Base-by-base conservation (phyloP, 2,113 vertebrate species). In the Hepsetus odoe region DNA sequence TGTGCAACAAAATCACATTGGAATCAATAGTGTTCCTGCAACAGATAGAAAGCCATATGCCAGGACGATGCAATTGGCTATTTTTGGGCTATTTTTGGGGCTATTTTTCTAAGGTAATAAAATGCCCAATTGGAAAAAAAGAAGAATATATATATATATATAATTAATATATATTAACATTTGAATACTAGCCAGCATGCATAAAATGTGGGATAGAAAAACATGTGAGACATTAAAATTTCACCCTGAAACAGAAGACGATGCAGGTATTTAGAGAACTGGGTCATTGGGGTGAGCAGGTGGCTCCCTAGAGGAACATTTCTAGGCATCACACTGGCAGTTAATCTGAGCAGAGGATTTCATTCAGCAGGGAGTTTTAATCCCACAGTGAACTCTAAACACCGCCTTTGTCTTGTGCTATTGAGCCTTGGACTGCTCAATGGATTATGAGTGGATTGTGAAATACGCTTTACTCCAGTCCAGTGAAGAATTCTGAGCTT, bases 281-380 rank as follows among this genome's bases (percentile, higher is more conserved):
- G 80, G 80, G 85, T 85, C 86, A 85, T 71, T 71, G 78, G 70
- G 58, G 82, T 68, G 53, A 81, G 72, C 85, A 85, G 83, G 85
- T 85, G 79, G 82, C 79, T 87, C 59, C 40, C 67, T 3, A 56
- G 58, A 73, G 51, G 55, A 11, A 9, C 32, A 35, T 74, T 64
- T 64, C 6, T 28, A 77, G 3, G 62, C 55, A 61, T 42, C 76
- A 64, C 56, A 79, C 26, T 35, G 59, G 42, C 64, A 62, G 42
- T 59, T 75, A 66, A 71, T 79, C 76, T 65, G 28, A 32, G 72
- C 53, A 76, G 22, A 72, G 72, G 72, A 71, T 66, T 83, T 75
- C 20, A 18, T 65, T 71, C 69, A 64, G 64, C 35, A 18, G 33
- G 26, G 66, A 65, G 74, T 38, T 67, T 72, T 55, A 80, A 80